Conservation (phyloP, 2,888 invertebrate genomes). For the Trilocha varians region DNA sequence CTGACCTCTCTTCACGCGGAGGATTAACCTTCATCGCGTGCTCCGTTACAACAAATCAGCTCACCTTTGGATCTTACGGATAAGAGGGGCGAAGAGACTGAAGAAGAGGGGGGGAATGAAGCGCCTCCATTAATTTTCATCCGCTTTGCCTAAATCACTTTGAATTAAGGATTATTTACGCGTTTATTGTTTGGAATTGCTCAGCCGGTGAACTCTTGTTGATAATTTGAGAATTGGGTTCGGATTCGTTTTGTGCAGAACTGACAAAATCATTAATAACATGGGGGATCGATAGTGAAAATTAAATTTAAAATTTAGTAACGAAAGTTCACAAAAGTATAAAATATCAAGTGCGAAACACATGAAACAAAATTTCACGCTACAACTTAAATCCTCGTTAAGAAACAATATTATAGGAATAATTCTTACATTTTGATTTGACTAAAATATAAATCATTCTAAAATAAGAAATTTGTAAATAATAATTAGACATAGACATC, state of each 20-base stretch:
- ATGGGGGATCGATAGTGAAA: too few relatives aligned
- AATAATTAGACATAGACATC: too few relatives aligned
- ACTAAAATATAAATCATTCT: too few relatives aligned
- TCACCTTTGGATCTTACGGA: conserved; percentile 21
- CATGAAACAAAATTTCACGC: too few relatives aligned
- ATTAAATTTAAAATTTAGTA: too few relatives aligned
- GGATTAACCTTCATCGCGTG: conserved; percentile 33
- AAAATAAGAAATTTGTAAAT: too few relatives aligned
- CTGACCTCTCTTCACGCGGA: conserved; percentile 17
- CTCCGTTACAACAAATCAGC: conserved; percentile 35
- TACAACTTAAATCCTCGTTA: too few relatives aligned
- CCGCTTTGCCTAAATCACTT: conserved; percentile 36
- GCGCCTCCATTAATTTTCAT: conserved; percentile 41
- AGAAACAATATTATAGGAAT: too few relatives aligned
- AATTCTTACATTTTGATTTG: too few relatives aligned
- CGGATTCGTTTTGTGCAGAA: background rate
- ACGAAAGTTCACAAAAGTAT: too few relatives aligned
- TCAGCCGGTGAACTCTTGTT: conserved; percentile 13
- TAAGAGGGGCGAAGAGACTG: conserved; percentile 16
- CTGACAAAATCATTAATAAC: background rate
- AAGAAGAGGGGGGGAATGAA: too few relatives aligned
- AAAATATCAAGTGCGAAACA: too few relatives aligned
- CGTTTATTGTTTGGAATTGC: conserved; percentile 21
- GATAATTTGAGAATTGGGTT: conserved; percentile 7
- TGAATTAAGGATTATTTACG: conserved; percentile 32